Base-by-base conservation (phyloP, 2,888 invertebrate species). In the Melanotus villosus region DNA sequence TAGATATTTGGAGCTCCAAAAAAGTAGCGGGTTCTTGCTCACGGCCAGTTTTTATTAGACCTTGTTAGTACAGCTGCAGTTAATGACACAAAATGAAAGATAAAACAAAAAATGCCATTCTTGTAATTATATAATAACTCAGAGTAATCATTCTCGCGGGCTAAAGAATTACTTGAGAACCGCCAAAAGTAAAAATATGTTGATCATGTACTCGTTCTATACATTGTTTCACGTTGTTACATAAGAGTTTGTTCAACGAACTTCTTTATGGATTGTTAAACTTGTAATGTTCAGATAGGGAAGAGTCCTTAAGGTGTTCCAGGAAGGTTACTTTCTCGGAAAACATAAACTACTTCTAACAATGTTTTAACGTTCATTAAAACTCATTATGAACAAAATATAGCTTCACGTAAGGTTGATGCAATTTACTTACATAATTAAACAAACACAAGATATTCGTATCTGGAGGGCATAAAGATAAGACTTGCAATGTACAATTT, bases 1-100 rank as follows among this genome's bases (percentile, higher is more conserved):
- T 65, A 62, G 68, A 66, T 65, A 70, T 70, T 60, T 67, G 36
- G 62, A 54, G 41, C 66, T 36, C 56, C 50, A 59, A 69, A 70
- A 70, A 64, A 67, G 36, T 36, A 58, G 50, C 23, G 32, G 56
- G 26, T 67, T 16, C 47, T 52, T 43, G 63, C 73, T 68, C 69
- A 59, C 43, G 69, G 73, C 69, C 52, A 72, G 59, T 67, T 76
- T 76, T 76, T 75, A 75, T 73, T 73, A 71, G 72, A 72, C 72
- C 76, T 76, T 75, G 76, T 76, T 76, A 76, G 74, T 71, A 72
- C 75, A 73, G 73, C 76, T 72, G 74, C 72, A 70, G 66, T 70
- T 70, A 70, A 68, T 64, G 68, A 64, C 58, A 58, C 38, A 50
- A 68, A 47, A 64, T 21, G 41, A 14, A 54, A 60, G 52, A 66